phyloP scores from a whole-genome alignment of 2,797 vertebrate species.

The Helicolenus hilgendorfi region DNA sequence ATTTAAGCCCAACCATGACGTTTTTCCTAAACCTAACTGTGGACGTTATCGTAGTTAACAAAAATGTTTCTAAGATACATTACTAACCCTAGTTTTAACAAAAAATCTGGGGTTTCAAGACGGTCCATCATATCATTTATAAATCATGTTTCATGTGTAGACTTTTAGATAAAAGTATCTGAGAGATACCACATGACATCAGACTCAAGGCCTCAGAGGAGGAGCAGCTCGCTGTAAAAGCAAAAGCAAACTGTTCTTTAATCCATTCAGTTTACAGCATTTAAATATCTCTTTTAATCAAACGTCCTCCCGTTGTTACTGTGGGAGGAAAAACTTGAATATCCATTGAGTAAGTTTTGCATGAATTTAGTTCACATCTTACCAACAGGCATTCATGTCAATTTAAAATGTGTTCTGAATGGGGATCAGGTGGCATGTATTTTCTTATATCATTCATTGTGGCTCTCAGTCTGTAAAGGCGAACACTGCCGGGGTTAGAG shows the following conservation, averaged over 20 bases:
- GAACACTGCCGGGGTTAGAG: conserved; percentile 19
- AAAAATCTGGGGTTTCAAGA: neutral
- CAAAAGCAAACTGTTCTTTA: neutral
- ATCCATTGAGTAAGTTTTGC: neutral
- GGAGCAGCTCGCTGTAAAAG: neutral
- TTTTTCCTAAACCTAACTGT: neutral
- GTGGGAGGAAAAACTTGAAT: conserved; percentile 8
- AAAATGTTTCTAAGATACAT: neutral
- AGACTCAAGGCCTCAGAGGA: neutral
- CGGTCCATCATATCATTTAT: neutral
- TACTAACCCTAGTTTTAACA: neutral
- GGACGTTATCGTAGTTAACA: neutral
- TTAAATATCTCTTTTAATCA: neutral
- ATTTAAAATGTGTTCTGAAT: neutral
- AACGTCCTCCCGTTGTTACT: neutral
- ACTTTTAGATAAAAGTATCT: neutral
- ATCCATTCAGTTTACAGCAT: neutral
- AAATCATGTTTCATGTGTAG: neutral
- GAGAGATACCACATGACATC: neutral
- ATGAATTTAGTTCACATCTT: neutral
- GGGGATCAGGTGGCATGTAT: neutral
- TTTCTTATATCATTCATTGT: conserved; percentile 4
- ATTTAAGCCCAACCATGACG: neutral
- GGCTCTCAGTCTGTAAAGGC: neutral
- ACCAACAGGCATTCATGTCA: neutral